phyloP scores from a whole-genome alignment of 2,888 invertebrate genomes.

The Tuta absoluta region DNA sequence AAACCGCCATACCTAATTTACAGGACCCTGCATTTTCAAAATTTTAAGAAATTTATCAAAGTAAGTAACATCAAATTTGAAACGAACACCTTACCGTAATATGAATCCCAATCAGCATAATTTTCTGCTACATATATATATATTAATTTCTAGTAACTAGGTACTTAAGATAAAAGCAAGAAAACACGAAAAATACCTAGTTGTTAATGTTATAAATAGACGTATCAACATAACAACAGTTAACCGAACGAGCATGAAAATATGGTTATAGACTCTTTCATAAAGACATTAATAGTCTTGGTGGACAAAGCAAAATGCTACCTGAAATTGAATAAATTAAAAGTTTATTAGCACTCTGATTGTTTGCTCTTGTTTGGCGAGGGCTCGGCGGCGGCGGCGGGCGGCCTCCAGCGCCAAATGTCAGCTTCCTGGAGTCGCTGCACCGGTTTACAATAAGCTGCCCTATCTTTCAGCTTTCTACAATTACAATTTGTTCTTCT shows the following conservation, averaged over 20 bases:
- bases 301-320: constrained; percentile 7
- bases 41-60: too few species aligned
- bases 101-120: too few species aligned
- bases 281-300: background rate
- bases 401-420: constrained; percentile 64
- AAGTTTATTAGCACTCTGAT: constrained; percentile 5
- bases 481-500: constrained; percentile 15
- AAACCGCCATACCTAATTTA: too few species aligned
- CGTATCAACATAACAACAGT: too few species aligned
- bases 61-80: too few species aligned
- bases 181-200: too few species aligned
- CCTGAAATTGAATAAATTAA: constrained; percentile 6
- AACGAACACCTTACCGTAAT: too few species aligned
- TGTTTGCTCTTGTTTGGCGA: constrained; percentile 7
- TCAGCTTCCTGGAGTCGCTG: constrained; percentile 68
- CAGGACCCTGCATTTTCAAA: too few species aligned
- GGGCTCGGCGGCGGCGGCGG: constrained; percentile 36
- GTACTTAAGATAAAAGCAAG: too few species aligned
- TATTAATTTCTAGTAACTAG: too few species aligned
- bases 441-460: constrained; percentile 69
- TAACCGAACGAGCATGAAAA: background rate
- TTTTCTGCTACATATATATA: too few species aligned
- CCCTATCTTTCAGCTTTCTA: constrained; percentile 63
- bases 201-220: too few species aligned
- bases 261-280: constrained; percentile 1